Evolutionary conservation across 2,113 vertebrate genomes (phyloP), one percentile per base, ranked within the genome.

Genomic region (Meles meles): DNA sequence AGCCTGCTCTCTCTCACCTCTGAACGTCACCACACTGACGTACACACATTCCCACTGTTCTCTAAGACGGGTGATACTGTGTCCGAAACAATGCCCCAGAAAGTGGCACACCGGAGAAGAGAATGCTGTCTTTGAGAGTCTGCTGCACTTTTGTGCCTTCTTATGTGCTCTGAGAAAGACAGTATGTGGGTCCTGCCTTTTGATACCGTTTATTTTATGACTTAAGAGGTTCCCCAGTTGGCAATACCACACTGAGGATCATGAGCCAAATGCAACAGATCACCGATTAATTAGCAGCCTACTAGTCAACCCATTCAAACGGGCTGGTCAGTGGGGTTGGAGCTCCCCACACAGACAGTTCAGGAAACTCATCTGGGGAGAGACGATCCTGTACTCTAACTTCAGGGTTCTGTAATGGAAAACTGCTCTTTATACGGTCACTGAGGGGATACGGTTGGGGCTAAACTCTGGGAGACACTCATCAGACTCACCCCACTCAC

Each of bases 221-320:
- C 72, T 95, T 90, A 88, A 91, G 71, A 90, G 77, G 90, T 63
- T 95, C 94, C 77, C 82, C 88, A 89, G 37, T 52, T 93, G 97
- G 49, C 59, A 90, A 81, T 44, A 83, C 67, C 72, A 92, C 52
- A 84, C 3, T 44, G 67, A 72, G 42, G 20, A 71, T 89, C 67
- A 21, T 25, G 20, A 34, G 86, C 23, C 55, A 52, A 65, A 74
- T 20, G 49, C 31, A 42, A 74, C 11, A 9, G 80, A 15, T 61
- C 69, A 55, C 80, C 21, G 23, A 6, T n/a, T 47, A 88, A 71
- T 52, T 52, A 65, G 88, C 59, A 34, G 79, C 52, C 65, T 13
- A 5, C 17, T 11, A 29, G 42, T n/a, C 29, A 44, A 44, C 34
- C 42, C 69, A 21, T 13, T 39, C 20, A 61, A 7, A 77, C 10